Conservation (phyloP, 1,140 invertebrate species). For the Ladona fulva region DNA sequence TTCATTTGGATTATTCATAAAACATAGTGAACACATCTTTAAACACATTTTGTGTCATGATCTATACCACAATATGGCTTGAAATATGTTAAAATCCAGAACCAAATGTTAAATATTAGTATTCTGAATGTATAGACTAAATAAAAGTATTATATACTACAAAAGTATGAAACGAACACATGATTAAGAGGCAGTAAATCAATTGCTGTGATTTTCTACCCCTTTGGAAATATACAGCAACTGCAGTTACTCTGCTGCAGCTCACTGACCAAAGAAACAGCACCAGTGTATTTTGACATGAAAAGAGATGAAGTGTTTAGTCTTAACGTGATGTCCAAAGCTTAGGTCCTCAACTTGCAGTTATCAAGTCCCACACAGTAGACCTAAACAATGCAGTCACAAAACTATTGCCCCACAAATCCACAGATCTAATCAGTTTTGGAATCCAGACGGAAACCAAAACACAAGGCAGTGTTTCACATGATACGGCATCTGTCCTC, state of each 20-base stretch:
- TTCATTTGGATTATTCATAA: background rate
- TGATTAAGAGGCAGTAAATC: background rate
- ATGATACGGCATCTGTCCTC: background rate
- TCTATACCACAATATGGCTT: background rate
- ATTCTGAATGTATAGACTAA: constrained; percentile 1
- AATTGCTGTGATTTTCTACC: background rate
- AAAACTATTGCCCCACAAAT: background rate
- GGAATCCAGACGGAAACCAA: background rate
- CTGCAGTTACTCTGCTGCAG: background rate
- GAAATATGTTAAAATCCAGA: background rate
- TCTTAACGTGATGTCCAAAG: background rate
- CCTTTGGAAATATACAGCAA: background rate
- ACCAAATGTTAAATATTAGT: constrained; percentile 7
- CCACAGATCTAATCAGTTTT: background rate
- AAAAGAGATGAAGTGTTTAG: background rate
- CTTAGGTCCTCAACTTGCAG: background rate
- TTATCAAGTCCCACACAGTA: background rate
- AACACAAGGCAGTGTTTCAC: background rate
- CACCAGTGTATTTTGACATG: constrained; percentile 1
- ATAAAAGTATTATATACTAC: background rate
- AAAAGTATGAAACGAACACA: constrained; percentile 7
- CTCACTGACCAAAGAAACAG: background rate
- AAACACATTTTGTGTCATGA: background rate
- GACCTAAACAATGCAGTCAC: background rate
- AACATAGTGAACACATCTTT: background rate